These are phyloP conservation scores for Platycheirus albimanus DNA, from an alignment of 2,888 invertebrate species.

Conservation along the genomic window DNA sequence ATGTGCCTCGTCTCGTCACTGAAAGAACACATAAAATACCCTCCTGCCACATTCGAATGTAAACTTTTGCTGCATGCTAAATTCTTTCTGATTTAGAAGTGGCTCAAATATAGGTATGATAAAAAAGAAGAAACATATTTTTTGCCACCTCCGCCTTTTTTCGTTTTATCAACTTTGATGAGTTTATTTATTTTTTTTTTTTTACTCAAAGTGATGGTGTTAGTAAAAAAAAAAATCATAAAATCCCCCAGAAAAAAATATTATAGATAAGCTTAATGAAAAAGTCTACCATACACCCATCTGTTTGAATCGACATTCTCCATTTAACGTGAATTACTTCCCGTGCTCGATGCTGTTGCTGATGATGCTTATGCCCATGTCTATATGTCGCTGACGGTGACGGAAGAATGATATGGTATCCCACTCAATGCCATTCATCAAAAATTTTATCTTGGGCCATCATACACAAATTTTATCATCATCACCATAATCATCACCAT, in stretches of 20 bases:
- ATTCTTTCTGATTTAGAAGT: no score
- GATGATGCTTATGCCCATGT: no score
- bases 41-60: no score
- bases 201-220: background rate
- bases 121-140: background rate
- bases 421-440: slow-evolving; percentile 10
- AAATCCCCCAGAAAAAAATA: slow-evolving; percentile 21
- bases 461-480: slow-evolving; percentile 61
- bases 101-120: no score
- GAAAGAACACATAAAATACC: no score
- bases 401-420: slow-evolving; percentile 12
- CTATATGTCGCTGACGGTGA: background rate
- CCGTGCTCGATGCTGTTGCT: slow-evolving; percentile 8
- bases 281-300: slow-evolving; percentile 24
- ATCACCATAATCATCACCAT: slow-evolving; percentile 64
- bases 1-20: no score
- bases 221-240: background rate
- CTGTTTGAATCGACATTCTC: slow-evolving; percentile 43
- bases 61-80: no score
- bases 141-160: background rate
- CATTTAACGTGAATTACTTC: slow-evolving; percentile 45
- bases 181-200: background rate
- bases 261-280: background rate
- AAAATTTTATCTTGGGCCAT: slow-evolving; percentile 49
- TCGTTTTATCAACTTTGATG: background rate